phyloP scores from a whole-genome alignment of 2,888 invertebrate genomes.

The Drosophila fulvimacula region DNA sequence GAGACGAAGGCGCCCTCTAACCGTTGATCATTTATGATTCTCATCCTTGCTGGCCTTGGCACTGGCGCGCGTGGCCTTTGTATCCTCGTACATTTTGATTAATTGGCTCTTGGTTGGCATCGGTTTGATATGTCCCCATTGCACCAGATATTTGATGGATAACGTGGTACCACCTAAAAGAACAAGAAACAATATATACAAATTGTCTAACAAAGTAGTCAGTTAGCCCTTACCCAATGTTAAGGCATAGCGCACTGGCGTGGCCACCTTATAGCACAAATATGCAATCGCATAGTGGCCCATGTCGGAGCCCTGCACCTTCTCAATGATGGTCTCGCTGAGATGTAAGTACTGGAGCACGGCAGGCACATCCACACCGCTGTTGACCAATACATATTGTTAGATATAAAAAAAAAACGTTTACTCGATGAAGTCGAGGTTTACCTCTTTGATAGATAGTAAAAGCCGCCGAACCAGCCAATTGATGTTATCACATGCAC shows the following conservation, averaged over 20 bases:
- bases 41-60: constrained; percentile 67
- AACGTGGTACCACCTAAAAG: constrained; percentile 92
- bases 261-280: constrained; percentile 96
- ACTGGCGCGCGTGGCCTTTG: constrained; percentile 80
- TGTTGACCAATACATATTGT: constrained; percentile 82
- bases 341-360: constrained; percentile 91
- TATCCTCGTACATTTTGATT: constrained; percentile 87
- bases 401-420: not conserved
- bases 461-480: constrained; percentile 95
- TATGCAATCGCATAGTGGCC: constrained; percentile 96
- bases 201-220: no score
- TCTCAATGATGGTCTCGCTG: constrained; percentile 91
- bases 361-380: constrained; percentile 95
- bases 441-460: constrained; percentile 92
- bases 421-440: no score
- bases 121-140: constrained; percentile 93
- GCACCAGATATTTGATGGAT: constrained; percentile 92
- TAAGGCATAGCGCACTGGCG: constrained; percentile 96
- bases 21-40: constrained; percentile 60
- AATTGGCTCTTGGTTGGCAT: constrained; percentile 89
- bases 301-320: constrained; percentile 91
- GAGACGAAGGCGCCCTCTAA: constrained; percentile 13
- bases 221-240: constrained; percentile 91
- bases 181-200: not conserved
- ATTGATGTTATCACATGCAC: constrained; percentile 96